Base-by-base conservation (phyloP, 23 tunicate genomes). In the Aplidium turbinatum region DNA sequence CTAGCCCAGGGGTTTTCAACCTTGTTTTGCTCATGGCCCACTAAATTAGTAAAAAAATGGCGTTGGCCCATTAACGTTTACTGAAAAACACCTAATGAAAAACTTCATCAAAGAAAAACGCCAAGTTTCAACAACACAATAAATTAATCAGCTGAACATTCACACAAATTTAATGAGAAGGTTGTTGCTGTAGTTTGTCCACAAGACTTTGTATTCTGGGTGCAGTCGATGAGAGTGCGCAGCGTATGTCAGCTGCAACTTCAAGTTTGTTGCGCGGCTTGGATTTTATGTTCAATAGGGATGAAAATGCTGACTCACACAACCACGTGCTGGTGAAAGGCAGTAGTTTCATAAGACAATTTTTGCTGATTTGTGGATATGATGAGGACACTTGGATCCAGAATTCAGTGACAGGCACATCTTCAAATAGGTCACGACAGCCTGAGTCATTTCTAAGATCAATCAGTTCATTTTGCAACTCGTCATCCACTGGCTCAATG, bases 401-500 rank as follows among this genome's bases (percentile, higher is more conserved):
- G 40, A 72, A 72, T 72, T 53, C 78, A 54, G 78, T 72, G 78
- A 72, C 78, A 72, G 38, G n/a, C 78, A 72, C 73, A 72, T 72
- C 67, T 72, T 55, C 65, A 72, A 72, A 72, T 72, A 72, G 78
- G 70, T 54, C 78, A 58, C 78, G 78, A 55, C 78, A 53, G 73
- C 78, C 78, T 72, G 78, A 72, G 27, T 72, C 78, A 72, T 72
- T 72, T 53, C 78, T 53, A 40, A 54, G 67, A 73, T 72, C 76
- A 77, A 64, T 63, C 64, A 77, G 63, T 77, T 77, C 82, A 65
- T 77, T 58, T 77, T 77, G 82, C 57, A 77, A 77, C 72, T 77
- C 75, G 72, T 64, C 82, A 64, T 77, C 72, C 58, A 63, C 82
- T 61, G 63, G 82, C 82, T 77, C 72, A 69, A 69, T 58, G 50